A percentile compares a stretch with the other conserved stretches of the same genome.
Evolutionary conservation across 2,113 vertebrate species (phyloP).

Genomic region (Lepus timidus): DNA sequence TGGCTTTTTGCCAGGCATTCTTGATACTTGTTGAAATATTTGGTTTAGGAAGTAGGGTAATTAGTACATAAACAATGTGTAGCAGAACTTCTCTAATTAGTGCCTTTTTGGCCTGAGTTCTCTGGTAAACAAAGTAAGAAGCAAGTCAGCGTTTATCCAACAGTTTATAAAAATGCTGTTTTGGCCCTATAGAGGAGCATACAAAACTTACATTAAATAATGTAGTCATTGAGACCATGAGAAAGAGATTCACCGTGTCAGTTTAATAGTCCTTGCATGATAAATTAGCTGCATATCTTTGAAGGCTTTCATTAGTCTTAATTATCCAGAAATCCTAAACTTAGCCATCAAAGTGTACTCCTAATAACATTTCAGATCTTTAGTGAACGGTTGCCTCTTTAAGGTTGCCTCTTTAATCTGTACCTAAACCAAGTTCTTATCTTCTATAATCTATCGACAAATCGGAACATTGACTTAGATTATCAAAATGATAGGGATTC

Average conservation of each 20-base stretch:
- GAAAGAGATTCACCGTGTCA: slow-evolving; percentile 77
- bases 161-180: slow-evolving; percentile 84
- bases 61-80: slow-evolving; percentile 91
- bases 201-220: slow-evolving; percentile 80
- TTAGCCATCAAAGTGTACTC: slow-evolving; percentile 59
- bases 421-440: slow-evolving; percentile 24
- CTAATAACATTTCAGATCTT: slow-evolving; percentile 39
- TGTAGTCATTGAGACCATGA: slow-evolving; percentile 74
- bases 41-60: slow-evolving; percentile 94
- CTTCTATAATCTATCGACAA: background rate
- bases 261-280: slow-evolving; percentile 75
- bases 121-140: slow-evolving; percentile 85
- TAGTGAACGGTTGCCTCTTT: slow-evolving; percentile 5
- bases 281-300: slow-evolving; percentile 71
- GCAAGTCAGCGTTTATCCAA: slow-evolving; percentile 84
- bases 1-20: slow-evolving; percentile 90
- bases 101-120: slow-evolving; percentile 84
- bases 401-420: background rate
- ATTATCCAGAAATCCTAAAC: slow-evolving; percentile 77
- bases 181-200: slow-evolving; percentile 70
- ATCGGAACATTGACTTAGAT: background rate
- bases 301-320: slow-evolving; percentile 79
- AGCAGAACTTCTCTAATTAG: slow-evolving; percentile 90
- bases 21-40: slow-evolving; percentile 89
- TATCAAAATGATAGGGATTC: background rate